phyloP scores from a whole-genome alignment of 2,113 vertebrate species.

The Paracanthobrama guichenoti region DNA sequence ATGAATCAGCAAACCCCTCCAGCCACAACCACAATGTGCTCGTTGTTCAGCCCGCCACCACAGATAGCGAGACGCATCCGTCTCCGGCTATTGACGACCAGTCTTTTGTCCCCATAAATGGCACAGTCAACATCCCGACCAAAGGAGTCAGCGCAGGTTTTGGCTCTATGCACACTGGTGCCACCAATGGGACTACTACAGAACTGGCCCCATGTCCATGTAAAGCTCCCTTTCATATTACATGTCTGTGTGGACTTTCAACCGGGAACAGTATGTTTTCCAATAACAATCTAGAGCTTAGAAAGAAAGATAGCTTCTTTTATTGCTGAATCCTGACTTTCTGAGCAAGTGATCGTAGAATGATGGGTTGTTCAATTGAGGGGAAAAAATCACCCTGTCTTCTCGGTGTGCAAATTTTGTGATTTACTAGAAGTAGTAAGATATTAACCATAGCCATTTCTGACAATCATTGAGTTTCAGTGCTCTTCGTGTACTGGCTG shows the following conservation, averaged over 20 bases:
- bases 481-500: slow-evolving; percentile 30
- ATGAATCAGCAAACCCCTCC: slow-evolving; percentile 54
- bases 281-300: slow-evolving; percentile 67
- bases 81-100: slow-evolving; percentile 36
- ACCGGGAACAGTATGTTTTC: slow-evolving; percentile 82
- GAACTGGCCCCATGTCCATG: slow-evolving; percentile 68
- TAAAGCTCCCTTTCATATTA: slow-evolving; percentile 68
- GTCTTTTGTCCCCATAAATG: slow-evolving; percentile 48
- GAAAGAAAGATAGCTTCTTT: slow-evolving; percentile 39
- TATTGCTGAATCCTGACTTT: slow-evolving; percentile 39
- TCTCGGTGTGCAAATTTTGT: slow-evolving; percentile 37
- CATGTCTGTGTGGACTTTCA: slow-evolving; percentile 78
- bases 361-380: slow-evolving; percentile 45
- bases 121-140: slow-evolving; percentile 32
- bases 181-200: slow-evolving; percentile 35
- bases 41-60: slow-evolving; percentile 40
- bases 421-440: slow-evolving; percentile 35
- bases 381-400: slow-evolving; percentile 17
- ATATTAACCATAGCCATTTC: slow-evolving; percentile 50
- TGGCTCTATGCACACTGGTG: slow-evolving; percentile 37
- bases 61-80: slow-evolving; percentile 39
- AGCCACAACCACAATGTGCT: slow-evolving; percentile 49
- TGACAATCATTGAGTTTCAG: slow-evolving; percentile 47
- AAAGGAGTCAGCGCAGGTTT: slow-evolving; percentile 30
- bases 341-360: slow-evolving; percentile 39